Percentiles rank a stretch among this genome's conserved stretches.
Conservation (phyloP, 2,113 vertebrate species). For the Motacilla tschutschensis region DNA sequence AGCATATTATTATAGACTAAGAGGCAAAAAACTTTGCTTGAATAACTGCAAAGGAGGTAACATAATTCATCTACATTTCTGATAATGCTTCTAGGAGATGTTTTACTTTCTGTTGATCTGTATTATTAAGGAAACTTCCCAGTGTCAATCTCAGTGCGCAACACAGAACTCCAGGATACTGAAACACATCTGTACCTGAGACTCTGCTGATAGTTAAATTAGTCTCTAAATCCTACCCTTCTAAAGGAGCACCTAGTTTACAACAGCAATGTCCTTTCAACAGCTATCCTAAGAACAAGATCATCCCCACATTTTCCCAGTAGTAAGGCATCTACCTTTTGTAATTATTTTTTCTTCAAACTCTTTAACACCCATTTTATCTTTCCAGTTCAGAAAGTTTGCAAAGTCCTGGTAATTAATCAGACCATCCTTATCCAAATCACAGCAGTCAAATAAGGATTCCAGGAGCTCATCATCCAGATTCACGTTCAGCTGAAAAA, state of each 20-base stretch:
- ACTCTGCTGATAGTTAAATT: not conserved
- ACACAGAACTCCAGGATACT: not conserved
- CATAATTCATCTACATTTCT: not conserved
- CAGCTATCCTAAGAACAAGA: not conserved
- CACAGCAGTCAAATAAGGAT: conserved; percentile 83
- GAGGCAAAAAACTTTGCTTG: not conserved
- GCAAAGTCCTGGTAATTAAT: conserved; percentile 85
- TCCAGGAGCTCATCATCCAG: conserved; percentile 73
- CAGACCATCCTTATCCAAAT: conserved; percentile 78
- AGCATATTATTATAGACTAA: not conserved
- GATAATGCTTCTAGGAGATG: not conserved
- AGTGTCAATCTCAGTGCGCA: not conserved
- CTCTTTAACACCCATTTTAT: conserved; percentile 72
- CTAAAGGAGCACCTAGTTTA: not conserved
- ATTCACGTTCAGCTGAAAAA: conserved; percentile 74
- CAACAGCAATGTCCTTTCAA: not conserved
- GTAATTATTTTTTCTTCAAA: conserved; percentile 73
- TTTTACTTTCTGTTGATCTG: not conserved
- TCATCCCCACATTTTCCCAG: not conserved
- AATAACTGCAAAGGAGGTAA: not conserved
- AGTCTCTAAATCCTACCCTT: not conserved
- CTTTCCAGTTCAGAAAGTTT: conserved; percentile 91
- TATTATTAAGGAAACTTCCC: not conserved
- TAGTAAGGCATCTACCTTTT: conserved; percentile 67
- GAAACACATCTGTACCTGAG: not conserved